A percentile compares a stretch with the other conserved stretches of the same genome.
Conservation (phyloP, 2,113 vertebrate species). For the Nipponia nippon region DNA sequence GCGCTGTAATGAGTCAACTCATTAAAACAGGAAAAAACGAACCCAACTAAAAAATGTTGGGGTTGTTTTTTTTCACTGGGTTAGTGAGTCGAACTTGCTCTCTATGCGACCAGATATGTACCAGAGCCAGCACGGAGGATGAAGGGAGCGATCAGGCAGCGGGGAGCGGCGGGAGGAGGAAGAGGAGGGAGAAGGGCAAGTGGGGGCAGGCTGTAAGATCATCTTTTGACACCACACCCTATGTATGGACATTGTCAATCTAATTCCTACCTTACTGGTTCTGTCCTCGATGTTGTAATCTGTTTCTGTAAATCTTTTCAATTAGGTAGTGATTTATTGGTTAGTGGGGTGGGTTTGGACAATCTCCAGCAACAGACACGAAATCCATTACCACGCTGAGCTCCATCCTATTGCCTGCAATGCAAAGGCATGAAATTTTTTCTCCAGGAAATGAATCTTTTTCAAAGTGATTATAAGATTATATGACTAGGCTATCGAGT, state of each 20-base stretch:
- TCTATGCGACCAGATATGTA: neutral
- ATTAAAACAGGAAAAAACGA: neutral
- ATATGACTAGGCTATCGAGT: slow-evolving; percentile 5
- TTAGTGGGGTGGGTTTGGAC: slow-evolving; percentile 30
- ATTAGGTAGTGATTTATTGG: slow-evolving; percentile 33
- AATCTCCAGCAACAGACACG: neutral
- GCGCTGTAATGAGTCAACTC: neutral
- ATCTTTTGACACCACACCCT: slow-evolving; percentile 49
- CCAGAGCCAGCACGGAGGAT: fast-evolving
- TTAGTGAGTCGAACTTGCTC: neutral
- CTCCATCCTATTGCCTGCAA: neutral
- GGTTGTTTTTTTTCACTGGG: fast-evolving
- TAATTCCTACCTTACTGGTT: slow-evolving; percentile 43
- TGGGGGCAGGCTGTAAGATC: slow-evolving; percentile 38
- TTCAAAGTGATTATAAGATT: slow-evolving; percentile 2
- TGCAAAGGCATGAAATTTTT: neutral
- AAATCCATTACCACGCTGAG: slow-evolving; percentile 17
- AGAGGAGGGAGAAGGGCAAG: slow-evolving; percentile 51
- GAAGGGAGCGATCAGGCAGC: neutral
- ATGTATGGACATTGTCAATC: slow-evolving; percentile 13
- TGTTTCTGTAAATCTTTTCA: slow-evolving; percentile 23
- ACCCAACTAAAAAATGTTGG: neutral
- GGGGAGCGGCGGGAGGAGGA: neutral
- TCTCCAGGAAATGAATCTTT: slow-evolving; percentile 41
- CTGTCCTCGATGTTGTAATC: slow-evolving; percentile 37